Percentiles rank a stretch among this genome's conserved stretches.
Conservation (phyloP, 2,113 vertebrate species). For the Malurus cyaneus region DNA sequence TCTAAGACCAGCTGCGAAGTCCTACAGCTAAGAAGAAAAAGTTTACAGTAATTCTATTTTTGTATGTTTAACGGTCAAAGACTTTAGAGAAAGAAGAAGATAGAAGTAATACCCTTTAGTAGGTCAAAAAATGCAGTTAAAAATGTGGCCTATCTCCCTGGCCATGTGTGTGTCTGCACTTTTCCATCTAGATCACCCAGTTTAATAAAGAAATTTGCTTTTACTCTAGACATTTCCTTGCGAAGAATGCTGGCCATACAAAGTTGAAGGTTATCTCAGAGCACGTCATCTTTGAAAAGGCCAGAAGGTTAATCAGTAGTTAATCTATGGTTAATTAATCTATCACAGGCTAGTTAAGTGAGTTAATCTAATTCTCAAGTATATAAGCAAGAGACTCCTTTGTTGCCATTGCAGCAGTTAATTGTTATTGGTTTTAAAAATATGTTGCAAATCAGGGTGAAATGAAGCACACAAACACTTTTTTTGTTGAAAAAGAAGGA, state of each 20-base stretch:
- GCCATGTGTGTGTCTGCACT: background rate
- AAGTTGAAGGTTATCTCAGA: background rate
- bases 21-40: background rate
- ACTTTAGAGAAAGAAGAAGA: background rate
- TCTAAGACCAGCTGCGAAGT: background rate
- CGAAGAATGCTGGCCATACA: background rate
- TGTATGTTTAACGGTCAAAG: background rate
- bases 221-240: background rate
- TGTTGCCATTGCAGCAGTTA: background rate
- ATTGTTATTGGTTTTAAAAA: background rate
- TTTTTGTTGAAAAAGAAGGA: background rate
- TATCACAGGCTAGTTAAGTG: background rate
- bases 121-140: background rate
- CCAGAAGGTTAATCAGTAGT: background rate
- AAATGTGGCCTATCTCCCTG: background rate
- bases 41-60: constrained; percentile 2
- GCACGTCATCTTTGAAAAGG: background rate
- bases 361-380: background rate
- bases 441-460: background rate
- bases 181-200: background rate
- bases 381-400: background rate
- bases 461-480: background rate
- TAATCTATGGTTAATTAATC: background rate
- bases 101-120: background rate
- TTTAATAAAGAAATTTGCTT: background rate